phyloP scores from a whole-genome alignment of 2,888 invertebrate species.

The Cosmia trapezina region DNA sequence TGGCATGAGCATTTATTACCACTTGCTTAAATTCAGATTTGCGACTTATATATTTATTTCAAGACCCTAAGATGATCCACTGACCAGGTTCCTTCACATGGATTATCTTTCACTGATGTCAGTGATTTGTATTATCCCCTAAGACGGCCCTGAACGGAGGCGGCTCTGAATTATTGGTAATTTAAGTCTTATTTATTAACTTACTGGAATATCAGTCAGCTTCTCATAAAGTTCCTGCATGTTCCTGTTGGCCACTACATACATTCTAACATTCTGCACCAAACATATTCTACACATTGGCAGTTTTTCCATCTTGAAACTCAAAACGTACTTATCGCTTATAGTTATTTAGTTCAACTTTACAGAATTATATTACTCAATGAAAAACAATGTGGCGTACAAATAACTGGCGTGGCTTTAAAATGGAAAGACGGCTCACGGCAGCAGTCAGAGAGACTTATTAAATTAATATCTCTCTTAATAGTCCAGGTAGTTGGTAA shows the following conservation, averaged over 20 bases:
- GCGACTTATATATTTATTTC: too few relatives aligned
- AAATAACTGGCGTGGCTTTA: background rate
- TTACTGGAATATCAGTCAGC: conserved; percentile 1
- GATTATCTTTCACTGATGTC: too few relatives aligned
- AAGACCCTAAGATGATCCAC: too few relatives aligned
- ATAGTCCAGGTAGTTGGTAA: background rate
- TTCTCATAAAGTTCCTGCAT: background rate
- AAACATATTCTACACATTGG: conserved; percentile 6
- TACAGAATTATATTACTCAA: too few relatives aligned
- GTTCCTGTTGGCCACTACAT: background rate
- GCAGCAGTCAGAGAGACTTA: background rate
- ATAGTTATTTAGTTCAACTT: too few relatives aligned
- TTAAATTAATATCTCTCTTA: background rate
- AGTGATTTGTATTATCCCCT: too few relatives aligned
- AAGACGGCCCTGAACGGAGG: too few relatives aligned
- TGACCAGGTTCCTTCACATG: too few relatives aligned
- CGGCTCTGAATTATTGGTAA: too few relatives aligned
- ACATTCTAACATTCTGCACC: background rate
- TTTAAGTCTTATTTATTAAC: background rate
- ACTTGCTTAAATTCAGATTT: too few relatives aligned
- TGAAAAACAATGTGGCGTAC: background rate
- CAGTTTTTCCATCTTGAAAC: background rate
- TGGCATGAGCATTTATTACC: background rate
- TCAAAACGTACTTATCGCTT: background rate
- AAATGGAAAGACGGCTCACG: background rate